A percentile compares a stretch with the other conserved stretches of the same genome.
Evolutionary conservation across 2,888 invertebrate species (phyloP).

Genomic region (Podotricha telesiphe): DNA sequence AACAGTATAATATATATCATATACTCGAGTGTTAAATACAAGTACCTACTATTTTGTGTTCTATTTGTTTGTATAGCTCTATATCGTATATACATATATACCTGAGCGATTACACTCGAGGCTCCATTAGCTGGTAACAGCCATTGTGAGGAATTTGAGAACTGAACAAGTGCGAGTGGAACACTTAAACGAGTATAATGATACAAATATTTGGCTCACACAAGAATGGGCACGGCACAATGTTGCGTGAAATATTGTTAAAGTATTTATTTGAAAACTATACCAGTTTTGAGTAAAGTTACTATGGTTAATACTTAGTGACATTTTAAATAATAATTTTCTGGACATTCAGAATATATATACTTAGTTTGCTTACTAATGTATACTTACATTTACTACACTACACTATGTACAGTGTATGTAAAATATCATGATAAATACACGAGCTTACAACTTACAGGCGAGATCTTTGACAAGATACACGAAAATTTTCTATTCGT

Average conservation of each 20-base stretch:
- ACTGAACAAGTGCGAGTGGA: neutral
- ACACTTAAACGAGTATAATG: neutral
- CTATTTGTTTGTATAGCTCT: neutral
- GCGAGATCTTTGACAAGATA: no score
- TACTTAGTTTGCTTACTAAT: no score
- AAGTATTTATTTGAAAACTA: neutral
- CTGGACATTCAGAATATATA: no score
- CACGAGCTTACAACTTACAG: no score
- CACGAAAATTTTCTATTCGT: no score
- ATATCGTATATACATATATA: neutral
- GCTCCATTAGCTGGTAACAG: slow-evolving; percentile 8
- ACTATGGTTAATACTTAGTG: neutral
- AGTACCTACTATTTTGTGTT: no score
- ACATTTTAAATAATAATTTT: no score
- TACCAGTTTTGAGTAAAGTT: neutral
- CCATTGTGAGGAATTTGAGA: slow-evolving; percentile 1
- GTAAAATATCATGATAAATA: no score
- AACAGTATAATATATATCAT: no score
- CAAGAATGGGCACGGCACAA: neutral
- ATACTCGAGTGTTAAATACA: no score
- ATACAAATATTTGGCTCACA: neutral
- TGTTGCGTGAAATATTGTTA: neutral
- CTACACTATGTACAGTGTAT: no score
- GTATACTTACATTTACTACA: no score
- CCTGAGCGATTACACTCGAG: slow-evolving; percentile 14